These are phyloP conservation scores for Brienomyrus longianalis DNA, from an alignment of 2,113 vertebrate genomes.

Conservation along the genomic window DNA sequence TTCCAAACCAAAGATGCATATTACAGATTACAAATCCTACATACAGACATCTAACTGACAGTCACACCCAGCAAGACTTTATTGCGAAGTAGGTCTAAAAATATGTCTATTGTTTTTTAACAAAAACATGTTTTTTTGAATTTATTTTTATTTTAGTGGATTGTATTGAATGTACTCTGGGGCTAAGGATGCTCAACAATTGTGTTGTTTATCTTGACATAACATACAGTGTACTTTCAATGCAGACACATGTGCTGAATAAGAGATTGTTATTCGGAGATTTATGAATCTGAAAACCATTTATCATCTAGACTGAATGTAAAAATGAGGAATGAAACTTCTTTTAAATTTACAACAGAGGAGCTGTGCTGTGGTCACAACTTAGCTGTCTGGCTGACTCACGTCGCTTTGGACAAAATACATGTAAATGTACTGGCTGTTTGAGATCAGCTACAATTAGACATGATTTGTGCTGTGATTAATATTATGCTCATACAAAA, in stretches of 20 bases:
- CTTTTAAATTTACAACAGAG: neutral
- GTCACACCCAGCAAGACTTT: slow-evolving; percentile 1
- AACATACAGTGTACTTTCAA: slow-evolving; percentile 4
- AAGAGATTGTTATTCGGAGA: slow-evolving; percentile 18
- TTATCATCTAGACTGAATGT: slow-evolving; percentile 7
- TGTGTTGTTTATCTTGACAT: slow-evolving; percentile 1
- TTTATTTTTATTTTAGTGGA: slow-evolving; percentile 7
- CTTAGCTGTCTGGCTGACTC: neutral
- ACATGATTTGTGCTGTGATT: neutral
- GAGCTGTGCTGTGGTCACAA: neutral
- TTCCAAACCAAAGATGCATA: slow-evolving; percentile 18
- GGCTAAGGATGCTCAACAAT: slow-evolving; percentile 31
- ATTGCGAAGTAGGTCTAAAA: slow-evolving; percentile 16
- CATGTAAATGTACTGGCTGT: neutral
- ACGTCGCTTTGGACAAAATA: neutral
- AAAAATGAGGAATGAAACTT: neutral
- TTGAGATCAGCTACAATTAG: neutral
- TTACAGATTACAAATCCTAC: slow-evolving; percentile 14
- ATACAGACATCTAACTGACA: slow-evolving; percentile 15
- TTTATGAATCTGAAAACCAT: slow-evolving; percentile 16
- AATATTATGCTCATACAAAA: neutral
- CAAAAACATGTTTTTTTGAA: slow-evolving; percentile 9
- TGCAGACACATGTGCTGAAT: slow-evolving; percentile 26
- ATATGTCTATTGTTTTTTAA: slow-evolving; percentile 18
- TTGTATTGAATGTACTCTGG: slow-evolving; percentile 16